Base-by-base conservation (phyloP, 2,797 vertebrate genomes). In the Prionace glauca region DNA sequence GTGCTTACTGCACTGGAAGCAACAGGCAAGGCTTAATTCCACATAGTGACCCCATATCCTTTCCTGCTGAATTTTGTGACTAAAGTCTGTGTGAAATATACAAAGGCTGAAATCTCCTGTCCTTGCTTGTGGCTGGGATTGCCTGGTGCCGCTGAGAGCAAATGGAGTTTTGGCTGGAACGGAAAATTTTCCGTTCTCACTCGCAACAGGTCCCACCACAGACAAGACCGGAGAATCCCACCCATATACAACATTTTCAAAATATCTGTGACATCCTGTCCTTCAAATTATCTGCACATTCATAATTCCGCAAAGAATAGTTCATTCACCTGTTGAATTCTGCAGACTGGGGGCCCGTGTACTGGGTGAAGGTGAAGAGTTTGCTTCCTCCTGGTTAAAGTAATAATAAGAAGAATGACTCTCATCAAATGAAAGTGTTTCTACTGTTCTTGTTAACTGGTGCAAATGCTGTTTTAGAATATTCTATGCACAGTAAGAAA, bases 381-480 rank as follows among this genome's bases (percentile, higher is more conserved):
- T 98, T 92, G 98, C 97, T 96, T 99, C 99, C 71, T 99, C 99
- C 99, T 99, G 96, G 97, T 96, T 7, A 95, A 95, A 95, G 95
- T 96, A 96, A 92, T 92, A 20, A 69, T 65, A 94, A 69, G 18
- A 32, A 74, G 50, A 71, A 45, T 3, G 50, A 74, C 26, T 18
- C 71, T 77, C 22, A 14, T 29, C 50, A 41, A 56, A 50, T 56
- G 32, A 22, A n/a, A 60, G 24, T 56, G 10, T 56, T 95, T 72
- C 50, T 20, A 77, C 29, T 56, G 50, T 60, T 95, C 71, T 50
- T 50, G 72, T 94, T 77, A 77, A 77, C 16, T 60, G n/a, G 26
- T 32, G 22, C 24, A 56, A 50, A 41, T 77, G 50, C 7, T 18
- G 29, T 18, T 74, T 60, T 26, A 77, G 93, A 18, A 14, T 18